Evolutionary conservation across 2,797 vertebrate species (phyloP).

Genomic region (Hippopotamyrus pictus): DNA sequence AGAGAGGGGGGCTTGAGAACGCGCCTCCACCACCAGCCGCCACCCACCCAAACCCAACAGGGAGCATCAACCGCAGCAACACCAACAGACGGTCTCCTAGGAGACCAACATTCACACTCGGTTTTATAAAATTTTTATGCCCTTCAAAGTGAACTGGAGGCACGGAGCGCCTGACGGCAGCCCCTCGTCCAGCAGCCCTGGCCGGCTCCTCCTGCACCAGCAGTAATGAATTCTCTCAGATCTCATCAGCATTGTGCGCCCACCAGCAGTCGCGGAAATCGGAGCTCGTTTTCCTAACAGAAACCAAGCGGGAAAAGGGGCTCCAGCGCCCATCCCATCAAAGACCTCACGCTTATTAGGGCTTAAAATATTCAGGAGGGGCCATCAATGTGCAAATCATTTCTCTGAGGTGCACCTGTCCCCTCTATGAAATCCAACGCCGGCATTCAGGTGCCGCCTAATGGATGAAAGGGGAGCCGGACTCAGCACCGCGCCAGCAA

Average conservation of each 20-base stretch:
- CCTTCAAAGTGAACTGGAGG: not conserved
- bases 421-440: conserved; percentile 50
- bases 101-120: not conserved
- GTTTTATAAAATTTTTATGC: not conserved
- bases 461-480: conserved; percentile 28
- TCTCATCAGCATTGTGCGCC: conserved; percentile 10
- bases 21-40: conserved; percentile 41
- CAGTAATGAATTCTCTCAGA: conserved; percentile 32
- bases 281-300: conserved; percentile 12
- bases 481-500: conserved; percentile 31
- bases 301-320: not conserved
- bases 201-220: not conserved
- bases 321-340: conserved; percentile 11
- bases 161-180: not conserved
- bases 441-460: conserved; percentile 40
- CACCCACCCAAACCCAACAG: conserved; percentile 40
- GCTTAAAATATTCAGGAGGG: conserved; percentile 28
- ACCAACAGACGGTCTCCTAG: not conserved
- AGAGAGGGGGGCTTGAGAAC: conserved; percentile 38
- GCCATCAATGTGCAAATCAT: conserved; percentile 28
- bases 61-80: not conserved
- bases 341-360: conserved; percentile 23
- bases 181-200: not conserved
- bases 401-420: conserved; percentile 54
- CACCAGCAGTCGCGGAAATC: conserved; percentile 10